Conservation (phyloP, 1,140 invertebrate genomes). For the Lucilia sericata region DNA sequence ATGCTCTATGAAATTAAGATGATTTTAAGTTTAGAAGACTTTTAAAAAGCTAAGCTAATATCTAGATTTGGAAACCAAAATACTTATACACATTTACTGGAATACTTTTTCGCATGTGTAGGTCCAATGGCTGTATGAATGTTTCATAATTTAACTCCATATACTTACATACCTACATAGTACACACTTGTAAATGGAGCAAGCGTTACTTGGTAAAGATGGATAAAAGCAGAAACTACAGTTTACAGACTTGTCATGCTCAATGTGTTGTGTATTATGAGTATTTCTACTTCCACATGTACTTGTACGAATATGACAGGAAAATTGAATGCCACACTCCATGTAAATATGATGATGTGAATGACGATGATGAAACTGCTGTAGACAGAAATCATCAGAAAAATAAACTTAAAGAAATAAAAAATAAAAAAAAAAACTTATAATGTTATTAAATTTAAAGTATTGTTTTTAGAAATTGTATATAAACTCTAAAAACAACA, state of each 20-base stretch:
- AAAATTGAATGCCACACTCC: background rate
- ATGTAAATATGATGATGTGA: background rate
- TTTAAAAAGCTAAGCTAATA: too few relatives aligned
- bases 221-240: background rate
- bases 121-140: too few relatives aligned
- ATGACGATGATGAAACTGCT: background rate
- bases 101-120: too few relatives aligned
- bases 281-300: background rate
- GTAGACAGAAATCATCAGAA: constrained; percentile 16
- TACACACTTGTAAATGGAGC: background rate
- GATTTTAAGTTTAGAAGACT: background rate
- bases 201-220: background rate
- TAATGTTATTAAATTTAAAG: too few relatives aligned
- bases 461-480: too few relatives aligned
- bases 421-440: background rate
- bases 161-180: background rate
- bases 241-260: background rate
- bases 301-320: background rate
- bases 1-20: background rate
- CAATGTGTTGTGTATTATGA: background rate
- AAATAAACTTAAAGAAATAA: background rate
- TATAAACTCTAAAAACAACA: too few relatives aligned
- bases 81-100: too few relatives aligned
- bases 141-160: background rate
- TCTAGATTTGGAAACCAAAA: too few relatives aligned